Percentiles rank a stretch among this genome's conserved stretches.
Evolutionary conservation across 2,797 vertebrate genomes (phyloP).

Genomic region (Onychomys arenicola): DNA sequence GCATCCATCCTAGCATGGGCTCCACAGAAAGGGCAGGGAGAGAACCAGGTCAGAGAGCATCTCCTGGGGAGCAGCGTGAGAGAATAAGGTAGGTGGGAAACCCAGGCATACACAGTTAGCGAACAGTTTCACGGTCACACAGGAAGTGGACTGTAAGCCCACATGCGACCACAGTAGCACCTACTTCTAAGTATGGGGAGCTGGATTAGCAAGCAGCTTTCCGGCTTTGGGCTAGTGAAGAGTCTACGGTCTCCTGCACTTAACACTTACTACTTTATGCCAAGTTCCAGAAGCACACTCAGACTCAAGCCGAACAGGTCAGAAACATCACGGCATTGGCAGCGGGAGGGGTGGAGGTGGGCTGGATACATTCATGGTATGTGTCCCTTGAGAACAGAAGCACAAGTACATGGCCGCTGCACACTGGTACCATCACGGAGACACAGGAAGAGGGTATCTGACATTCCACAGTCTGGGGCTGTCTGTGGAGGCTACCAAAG

Average conservation of each 20-base stretch:
- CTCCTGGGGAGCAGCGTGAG: not conserved
- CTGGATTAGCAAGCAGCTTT: accelerated
- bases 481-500: not conserved
- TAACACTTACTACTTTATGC: not conserved
- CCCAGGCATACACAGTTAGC: not conserved
- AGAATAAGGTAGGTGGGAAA: not conserved
- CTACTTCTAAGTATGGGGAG: not conserved
- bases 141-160: accelerated
- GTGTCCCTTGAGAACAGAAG: not conserved
- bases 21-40: not conserved
- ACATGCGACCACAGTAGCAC: accelerated
- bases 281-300: not conserved
- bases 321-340: not conserved
- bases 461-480: not conserved
- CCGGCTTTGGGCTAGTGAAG: not conserved
- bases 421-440: no score
- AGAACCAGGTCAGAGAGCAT: not conserved
- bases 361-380: not conserved
- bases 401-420: not conserved
- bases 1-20: not conserved
- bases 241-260: not conserved
- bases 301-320: not conserved
- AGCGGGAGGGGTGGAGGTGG: not conserved
- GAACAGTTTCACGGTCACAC: not conserved
- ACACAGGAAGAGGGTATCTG: not conserved